These are phyloP conservation scores for Dendrolimus punctatus DNA, from an alignment of 1,140 invertebrate species.

Conservation along the genomic window DNA sequence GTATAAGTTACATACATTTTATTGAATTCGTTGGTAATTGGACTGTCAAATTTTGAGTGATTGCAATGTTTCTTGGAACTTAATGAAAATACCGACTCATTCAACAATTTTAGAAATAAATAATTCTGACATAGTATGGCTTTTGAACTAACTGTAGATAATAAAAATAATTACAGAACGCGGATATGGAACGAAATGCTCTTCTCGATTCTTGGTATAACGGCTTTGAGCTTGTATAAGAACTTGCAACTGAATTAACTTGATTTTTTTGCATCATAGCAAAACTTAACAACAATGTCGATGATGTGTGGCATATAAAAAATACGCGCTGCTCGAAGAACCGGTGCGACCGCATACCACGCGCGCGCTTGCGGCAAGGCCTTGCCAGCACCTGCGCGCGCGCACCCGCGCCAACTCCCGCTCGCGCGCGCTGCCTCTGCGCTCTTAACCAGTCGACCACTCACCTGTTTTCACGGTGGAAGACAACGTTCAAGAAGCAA, in stretches of 20 bases:
- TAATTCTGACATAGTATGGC: neutral
- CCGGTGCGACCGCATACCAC: conserved; percentile 67
- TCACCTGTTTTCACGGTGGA: too few species aligned
- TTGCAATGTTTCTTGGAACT: too few species aligned
- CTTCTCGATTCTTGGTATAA: conserved; percentile 18
- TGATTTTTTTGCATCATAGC: conserved; percentile 55
- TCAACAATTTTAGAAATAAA: too few species aligned
- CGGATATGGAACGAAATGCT: conserved; percentile 13
- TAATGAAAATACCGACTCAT: too few species aligned
- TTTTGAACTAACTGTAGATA: conserved; percentile 15
- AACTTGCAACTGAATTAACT: conserved; percentile 22
- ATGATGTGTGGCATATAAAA: conserved; percentile 65
- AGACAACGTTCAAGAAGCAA: too few species aligned
- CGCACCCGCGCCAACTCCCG: conserved; percentile 15
- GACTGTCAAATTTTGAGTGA: too few species aligned
- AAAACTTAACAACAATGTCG: conserved; percentile 66
- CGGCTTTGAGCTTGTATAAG: conserved; percentile 16
- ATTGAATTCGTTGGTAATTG: too few species aligned
- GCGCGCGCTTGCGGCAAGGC: conserved; percentile 60
- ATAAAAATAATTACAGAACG: conserved; percentile 15
- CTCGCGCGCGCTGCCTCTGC: conserved; percentile 29
- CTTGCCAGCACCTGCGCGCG: conserved; percentile 46
- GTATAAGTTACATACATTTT: too few species aligned
- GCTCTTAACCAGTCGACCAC: conserved; percentile 40
- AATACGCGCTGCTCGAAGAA: conserved; percentile 67